Base-by-base conservation (phyloP, 2,113 vertebrate species). In the Grus americana region DNA sequence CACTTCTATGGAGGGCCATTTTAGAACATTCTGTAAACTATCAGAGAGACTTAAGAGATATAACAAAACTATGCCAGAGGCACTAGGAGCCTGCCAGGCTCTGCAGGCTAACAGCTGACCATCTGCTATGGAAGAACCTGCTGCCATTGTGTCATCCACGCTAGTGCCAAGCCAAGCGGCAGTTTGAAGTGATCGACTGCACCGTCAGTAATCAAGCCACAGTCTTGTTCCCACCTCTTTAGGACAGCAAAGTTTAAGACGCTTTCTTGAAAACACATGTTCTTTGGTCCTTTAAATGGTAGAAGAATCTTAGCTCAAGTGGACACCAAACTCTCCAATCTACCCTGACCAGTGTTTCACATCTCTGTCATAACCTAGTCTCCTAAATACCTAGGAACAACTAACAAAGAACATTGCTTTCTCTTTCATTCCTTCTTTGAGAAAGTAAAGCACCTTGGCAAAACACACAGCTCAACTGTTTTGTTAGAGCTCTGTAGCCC, bases 101-200 rank as follows among this genome's bases (percentile, higher is more conserved):
- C 96, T 83, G 79, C 94, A 90, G 92, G 93, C 47, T 34, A 54
- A 67, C 59, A 9, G 7, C 55, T 96, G 90, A 94, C 96, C 96
- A 96, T 97, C 96, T 96, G 96, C 75, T 86, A 3, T 78, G 82
- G 88, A 90, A 96, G 72, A n/a, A 90, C 68, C 72, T 3, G 5
- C 82, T 95, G 95, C 50, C 72, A 30, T 52, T 47, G 15, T 90
- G 95, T 93, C 95, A 96, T 47, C 72, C 5, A 2, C 0, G 0
- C 67, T 46, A 0, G 0, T 44, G 90, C 88, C 95, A 93, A 83
- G 82, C 50, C 67, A 86, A 70, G 72, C 90, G 42, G 21, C 81
- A 54, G 58, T 12, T 1, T 65, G 29, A 86, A 83, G 63, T 1
- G 27, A 71, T 27, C 34, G 2, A 72, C 52, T 40, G 4, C 1